A percentile compares a stretch with the other conserved stretches of the same genome.
phyloP scores from a whole-genome alignment of 2,888 invertebrate genomes.

The Hirtodrosophila confusa region DNA sequence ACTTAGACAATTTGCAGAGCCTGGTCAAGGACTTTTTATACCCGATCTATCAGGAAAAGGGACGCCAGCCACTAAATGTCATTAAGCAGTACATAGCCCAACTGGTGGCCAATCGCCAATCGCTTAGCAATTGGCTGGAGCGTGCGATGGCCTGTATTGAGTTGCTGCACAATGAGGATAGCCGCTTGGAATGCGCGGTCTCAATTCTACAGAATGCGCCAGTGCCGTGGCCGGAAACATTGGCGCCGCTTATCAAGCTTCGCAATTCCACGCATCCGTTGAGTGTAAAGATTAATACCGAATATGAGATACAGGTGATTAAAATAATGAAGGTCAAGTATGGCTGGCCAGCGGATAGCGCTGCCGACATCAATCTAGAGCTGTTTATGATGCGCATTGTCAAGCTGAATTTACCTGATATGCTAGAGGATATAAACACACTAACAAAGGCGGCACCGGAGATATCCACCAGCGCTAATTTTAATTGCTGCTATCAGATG shows the following conservation, averaged over 20 bases:
- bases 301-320: constrained; percentile 83
- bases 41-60: constrained; percentile 83
- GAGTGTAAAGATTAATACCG: constrained; percentile 81
- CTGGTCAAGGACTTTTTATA: constrained; percentile 82
- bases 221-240: constrained; percentile 83
- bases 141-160: constrained; percentile 81
- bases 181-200: constrained; percentile 81
- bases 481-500: constrained; percentile 82
- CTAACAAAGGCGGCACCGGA: constrained; percentile 81
- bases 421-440: constrained; percentile 81
- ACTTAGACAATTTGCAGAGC: constrained; percentile 80
- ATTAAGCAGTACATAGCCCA: constrained; percentile 81
- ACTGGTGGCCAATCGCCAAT: constrained; percentile 78
- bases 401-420: constrained; percentile 81
- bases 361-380: constrained; percentile 77
- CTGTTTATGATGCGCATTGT: constrained; percentile 82
- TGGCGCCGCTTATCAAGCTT: constrained; percentile 78
- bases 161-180: constrained; percentile 82
- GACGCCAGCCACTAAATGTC: constrained; percentile 75
- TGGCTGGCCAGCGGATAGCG: constrained; percentile 81
- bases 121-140: constrained; percentile 81
- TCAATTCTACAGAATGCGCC: constrained; percentile 82
- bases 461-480: constrained; percentile 78
- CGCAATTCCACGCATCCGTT: constrained; percentile 83
- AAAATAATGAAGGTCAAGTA: constrained; percentile 84